These are phyloP conservation scores for Hermetia illucens DNA, from an alignment of 1,140 invertebrate species.

Conservation along the genomic window DNA sequence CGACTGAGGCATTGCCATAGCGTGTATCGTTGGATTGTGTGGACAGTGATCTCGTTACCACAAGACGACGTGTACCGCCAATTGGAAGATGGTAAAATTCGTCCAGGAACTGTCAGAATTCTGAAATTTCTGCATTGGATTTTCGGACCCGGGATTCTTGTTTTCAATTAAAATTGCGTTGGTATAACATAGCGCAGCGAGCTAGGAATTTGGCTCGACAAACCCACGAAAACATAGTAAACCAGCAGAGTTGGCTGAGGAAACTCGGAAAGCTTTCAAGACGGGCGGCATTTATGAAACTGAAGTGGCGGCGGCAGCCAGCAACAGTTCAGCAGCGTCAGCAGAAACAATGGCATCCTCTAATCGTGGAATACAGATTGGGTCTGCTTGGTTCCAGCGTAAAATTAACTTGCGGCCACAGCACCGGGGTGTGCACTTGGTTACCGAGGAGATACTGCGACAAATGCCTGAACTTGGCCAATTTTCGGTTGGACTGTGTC, in stretches of 20 bases:
- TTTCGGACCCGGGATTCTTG: too few relatives aligned
- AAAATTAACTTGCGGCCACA: constrained; percentile 89
- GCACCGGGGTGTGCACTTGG: constrained; percentile 85
- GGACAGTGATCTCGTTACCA: too few relatives aligned
- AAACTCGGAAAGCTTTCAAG: background rate
- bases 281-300: constrained; percentile 1
- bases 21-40: too few relatives aligned
- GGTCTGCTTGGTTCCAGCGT: constrained; percentile 91
- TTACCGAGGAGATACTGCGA: constrained; percentile 87
- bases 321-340: constrained; percentile 29
- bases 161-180: too few relatives aligned
- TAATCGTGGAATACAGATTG: constrained; percentile 65
- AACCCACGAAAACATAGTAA: too few relatives aligned
- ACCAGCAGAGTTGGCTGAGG: background rate
- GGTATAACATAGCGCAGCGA: too few relatives aligned
- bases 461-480: constrained; percentile 84
- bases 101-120: too few relatives aligned
- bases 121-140: too few relatives aligned
- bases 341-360: constrained; percentile 31
- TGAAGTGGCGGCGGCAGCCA: constrained; percentile 21
- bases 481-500: constrained; percentile 86
- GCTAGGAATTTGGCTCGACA: too few relatives aligned
- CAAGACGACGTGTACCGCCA: too few relatives aligned
- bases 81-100: too few relatives aligned
- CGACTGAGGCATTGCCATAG: too few relatives aligned